Evolutionary conservation across 2,797 vertebrate genomes (phyloP).

Genomic region (Erithacus rubecula): DNA sequence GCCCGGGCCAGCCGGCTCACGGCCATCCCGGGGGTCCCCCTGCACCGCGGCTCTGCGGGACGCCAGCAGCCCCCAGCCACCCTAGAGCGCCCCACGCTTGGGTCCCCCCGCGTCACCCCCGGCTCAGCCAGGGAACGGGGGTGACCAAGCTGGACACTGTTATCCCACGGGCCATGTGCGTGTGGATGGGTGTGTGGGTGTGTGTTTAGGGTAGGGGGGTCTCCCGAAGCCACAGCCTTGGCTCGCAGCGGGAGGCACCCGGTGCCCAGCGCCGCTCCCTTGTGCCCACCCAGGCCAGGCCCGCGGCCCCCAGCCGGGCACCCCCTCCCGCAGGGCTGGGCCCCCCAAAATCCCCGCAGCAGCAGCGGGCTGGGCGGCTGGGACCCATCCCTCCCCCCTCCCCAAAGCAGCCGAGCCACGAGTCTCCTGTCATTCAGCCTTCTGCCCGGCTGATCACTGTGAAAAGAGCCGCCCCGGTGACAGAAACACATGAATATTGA

Average conservation of each 20-base stretch:
- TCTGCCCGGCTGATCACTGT: constrained; percentile 75
- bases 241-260: not conserved
- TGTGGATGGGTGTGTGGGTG: too few species aligned
- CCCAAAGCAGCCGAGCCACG: constrained; percentile 75
- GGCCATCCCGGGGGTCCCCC: not conserved
- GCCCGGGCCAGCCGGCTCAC: not conserved
- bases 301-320: not conserved
- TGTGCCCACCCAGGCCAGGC: not conserved
- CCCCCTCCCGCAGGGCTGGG: not conserved
- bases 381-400: not conserved
- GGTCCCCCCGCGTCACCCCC: not conserved
- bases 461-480: constrained; percentile 66
- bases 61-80: not conserved
- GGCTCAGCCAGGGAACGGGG: rapidly evolving
- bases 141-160: not conserved
- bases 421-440: constrained; percentile 86
- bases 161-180: not conserved
- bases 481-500: constrained; percentile 72
- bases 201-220: not conserved
- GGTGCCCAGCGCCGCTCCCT: not conserved
- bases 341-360: not conserved
- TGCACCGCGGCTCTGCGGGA: rapidly evolving
- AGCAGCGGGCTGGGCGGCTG: not conserved
- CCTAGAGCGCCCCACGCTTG: rapidly evolving
- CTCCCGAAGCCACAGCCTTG: not conserved